Percentiles rank a stretch among this genome's conserved stretches.
These are phyloP conservation scores for Cerceris rybyensis DNA, from an alignment of 2,888 invertebrate genomes.

Conservation along the genomic window DNA sequence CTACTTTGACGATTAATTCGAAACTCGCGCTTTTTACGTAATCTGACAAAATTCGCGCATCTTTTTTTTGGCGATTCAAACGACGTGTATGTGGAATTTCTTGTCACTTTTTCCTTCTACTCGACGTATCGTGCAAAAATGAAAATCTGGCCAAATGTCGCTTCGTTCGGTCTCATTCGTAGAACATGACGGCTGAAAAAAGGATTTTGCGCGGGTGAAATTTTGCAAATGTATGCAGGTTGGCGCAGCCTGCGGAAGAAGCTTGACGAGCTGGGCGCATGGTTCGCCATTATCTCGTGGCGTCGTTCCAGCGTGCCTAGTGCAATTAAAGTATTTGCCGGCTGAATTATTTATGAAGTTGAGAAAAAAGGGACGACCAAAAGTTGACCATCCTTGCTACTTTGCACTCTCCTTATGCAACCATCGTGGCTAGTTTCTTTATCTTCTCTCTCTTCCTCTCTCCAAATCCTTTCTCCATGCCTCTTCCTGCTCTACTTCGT, in stretches of 20 bases:
- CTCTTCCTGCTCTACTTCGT: constrained; percentile 34
- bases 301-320: constrained; percentile 29
- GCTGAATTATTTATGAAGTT: constrained; percentile 73
- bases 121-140: constrained; percentile 23
- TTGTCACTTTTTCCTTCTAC: constrained; percentile 18
- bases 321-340: constrained; percentile 75
- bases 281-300: constrained; percentile 60
- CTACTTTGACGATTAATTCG: background rate
- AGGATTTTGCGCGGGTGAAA: constrained; percentile 1
- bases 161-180: background rate
- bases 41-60: constrained; percentile 1
- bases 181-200: constrained; percentile 3
- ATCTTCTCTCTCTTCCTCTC: constrained; percentile 1
- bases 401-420: constrained; percentile 32
- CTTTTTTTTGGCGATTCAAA: constrained; percentile 8
- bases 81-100: constrained; percentile 14
- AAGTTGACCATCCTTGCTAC: constrained; percentile 46
- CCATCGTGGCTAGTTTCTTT: constrained; percentile 13
- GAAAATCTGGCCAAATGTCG: constrained; percentile 11
- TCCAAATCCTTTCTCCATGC: background rate
- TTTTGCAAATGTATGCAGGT: constrained; percentile 59
- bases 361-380: constrained; percentile 23
- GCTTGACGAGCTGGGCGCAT: constrained; percentile 59
- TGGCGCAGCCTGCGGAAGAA: background rate
- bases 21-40: too few relatives aligned